Conservation (phyloP, 2,888 invertebrate species). For the Diaphora mendica region DNA sequence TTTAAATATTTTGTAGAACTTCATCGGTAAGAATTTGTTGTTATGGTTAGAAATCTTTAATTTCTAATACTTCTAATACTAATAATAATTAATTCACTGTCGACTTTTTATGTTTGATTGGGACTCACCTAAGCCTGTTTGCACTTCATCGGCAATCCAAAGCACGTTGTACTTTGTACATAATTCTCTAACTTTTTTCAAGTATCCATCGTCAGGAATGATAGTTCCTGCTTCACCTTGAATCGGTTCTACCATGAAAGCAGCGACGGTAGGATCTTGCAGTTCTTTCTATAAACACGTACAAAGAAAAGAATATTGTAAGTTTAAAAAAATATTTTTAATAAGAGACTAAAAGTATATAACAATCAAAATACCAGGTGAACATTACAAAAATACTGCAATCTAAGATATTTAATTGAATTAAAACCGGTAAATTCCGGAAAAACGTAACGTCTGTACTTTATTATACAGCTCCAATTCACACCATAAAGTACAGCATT, state of each 20-base stretch:
- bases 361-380: neutral
- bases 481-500: too few species aligned
- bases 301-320: neutral
- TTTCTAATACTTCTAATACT: too few species aligned
- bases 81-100: too few species aligned
- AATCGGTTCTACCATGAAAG: conserved; percentile 99
- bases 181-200: conserved; percentile 92
- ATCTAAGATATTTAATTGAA: too few species aligned
- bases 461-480: too few species aligned
- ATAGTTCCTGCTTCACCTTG: conserved; percentile 99
- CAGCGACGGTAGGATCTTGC: conserved; percentile 94
- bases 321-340: neutral
- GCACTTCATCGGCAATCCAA: conserved; percentile 98
- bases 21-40: fast-evolving
- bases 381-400: too few species aligned
- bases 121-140: conserved; percentile 91
- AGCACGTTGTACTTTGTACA: conserved; percentile 96
- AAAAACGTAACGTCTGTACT: too few species aligned
- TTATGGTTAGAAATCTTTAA: too few species aligned
- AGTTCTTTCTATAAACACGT: conserved; percentile 79
- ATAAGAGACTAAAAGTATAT: too few species aligned
- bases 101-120: neutral
- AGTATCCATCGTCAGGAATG: conserved; percentile 94
- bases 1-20: too few species aligned
- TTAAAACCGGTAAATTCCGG: too few species aligned